Base-by-base conservation (phyloP, 1,140 invertebrate species). In the Hyles euphorbiae region DNA sequence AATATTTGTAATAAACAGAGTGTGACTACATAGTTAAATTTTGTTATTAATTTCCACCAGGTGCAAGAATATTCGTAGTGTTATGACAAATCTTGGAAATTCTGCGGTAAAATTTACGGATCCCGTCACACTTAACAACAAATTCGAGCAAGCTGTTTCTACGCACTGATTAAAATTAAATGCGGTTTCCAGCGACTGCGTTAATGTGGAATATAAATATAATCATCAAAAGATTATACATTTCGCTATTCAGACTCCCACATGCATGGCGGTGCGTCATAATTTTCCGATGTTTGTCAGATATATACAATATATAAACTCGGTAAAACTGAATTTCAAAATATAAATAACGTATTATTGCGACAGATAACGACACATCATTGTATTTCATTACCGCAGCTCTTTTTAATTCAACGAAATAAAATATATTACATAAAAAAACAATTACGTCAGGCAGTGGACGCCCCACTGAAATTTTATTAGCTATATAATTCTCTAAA, bases 291-390 rank as follows among this genome's bases (percentile, higher is more conserved):
- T 66, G 58, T 60, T 65, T 61, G 70, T 67, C 67, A 70, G 56
- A 44, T n/a, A 58, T 56, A 59, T 60, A 60, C 60, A 22, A 22
- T 22, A 69, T 67, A 71, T 74, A 76, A 64, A 62, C 60, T 57
- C 61, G 63, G 61, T 52, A 61, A 53, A 52, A 51, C 58, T 53
- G 44, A 58, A 70, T 56, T 64, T 43, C 22, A 46, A 65, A 58
- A 58, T 72, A 67, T 72, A 76, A 73, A 73, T 70, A 73, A 60
- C 67, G 40, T 34, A 56, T 68, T 66, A 72, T 67, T 67, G 57
- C 58, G 66, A 72, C 68, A 63, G 65, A 67, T 64, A 56, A 60
- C 52, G 49, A 65, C 46, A 56, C 50, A 34, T 4, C 7, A 34
- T 44, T n/a, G 64, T 64, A 56, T 67, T 61, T 63, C 60, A 46